Evolutionary conservation across 2,888 invertebrate genomes (phyloP).

Genomic region (Platycheirus rosarum): DNA sequence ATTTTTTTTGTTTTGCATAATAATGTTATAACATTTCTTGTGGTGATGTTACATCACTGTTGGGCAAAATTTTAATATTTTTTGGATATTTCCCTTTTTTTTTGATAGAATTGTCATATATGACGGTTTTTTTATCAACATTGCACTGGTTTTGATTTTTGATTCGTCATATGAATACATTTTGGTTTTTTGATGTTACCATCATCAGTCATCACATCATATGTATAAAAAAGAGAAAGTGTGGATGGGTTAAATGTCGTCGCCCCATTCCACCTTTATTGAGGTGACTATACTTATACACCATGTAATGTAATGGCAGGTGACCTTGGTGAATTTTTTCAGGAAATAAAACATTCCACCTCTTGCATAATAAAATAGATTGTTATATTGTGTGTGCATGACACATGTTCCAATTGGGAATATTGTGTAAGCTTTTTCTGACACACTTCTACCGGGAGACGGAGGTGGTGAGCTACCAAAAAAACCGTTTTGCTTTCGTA

Average conservation of each 20-base stretch:
- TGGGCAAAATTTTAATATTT: conserved; percentile 23
- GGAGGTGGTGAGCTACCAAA: background rate
- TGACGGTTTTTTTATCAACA: conserved; percentile 13
- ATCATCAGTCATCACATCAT: background rate
- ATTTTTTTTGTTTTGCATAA: conserved; percentile 61
- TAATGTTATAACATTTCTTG: conserved; percentile 62
- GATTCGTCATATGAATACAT: too few relatives aligned
- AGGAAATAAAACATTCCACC: conserved; percentile 64
- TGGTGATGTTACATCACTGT: conserved; percentile 55
- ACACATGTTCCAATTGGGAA: conserved; percentile 39
- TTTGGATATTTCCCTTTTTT: background rate
- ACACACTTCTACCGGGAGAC: conserved; percentile 18
- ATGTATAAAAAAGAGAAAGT: conserved; percentile 17
- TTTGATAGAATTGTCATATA: conserved; percentile 26
- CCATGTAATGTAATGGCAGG: conserved; percentile 21
- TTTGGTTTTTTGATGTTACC: background rate
- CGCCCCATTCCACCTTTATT: conserved; percentile 2
- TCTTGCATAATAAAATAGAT: conserved; percentile 65
- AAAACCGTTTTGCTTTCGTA: conserved; percentile 1
- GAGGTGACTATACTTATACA: conserved; percentile 12
- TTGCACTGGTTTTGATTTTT: background rate
- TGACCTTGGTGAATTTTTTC: conserved; percentile 70
- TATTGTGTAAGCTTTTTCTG: conserved; percentile 55
- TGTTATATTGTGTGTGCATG: conserved; percentile 50
- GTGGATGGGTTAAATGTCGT: conserved; percentile 15